phyloP scores from a whole-genome alignment of 2,888 invertebrate species.

The Chironomus riparius region DNA sequence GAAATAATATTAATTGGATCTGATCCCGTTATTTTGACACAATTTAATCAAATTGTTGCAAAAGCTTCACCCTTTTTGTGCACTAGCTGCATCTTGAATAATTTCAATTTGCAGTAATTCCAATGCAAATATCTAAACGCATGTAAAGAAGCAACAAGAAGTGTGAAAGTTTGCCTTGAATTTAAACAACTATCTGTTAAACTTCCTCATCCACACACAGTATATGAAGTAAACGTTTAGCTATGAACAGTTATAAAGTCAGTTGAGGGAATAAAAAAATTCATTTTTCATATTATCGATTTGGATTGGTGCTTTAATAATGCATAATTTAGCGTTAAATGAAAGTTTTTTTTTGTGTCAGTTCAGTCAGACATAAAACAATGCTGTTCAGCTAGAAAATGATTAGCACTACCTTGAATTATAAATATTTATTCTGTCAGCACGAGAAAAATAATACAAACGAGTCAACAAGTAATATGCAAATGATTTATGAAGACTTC shows the following conservation, averaged over 20 bases:
- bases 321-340: background rate
- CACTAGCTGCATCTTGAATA: too few relatives aligned
- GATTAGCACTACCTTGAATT: background rate
- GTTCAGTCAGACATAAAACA: background rate
- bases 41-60: too few relatives aligned
- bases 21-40: too few relatives aligned
- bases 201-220: background rate
- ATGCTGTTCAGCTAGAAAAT: background rate
- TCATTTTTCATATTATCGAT: background rate
- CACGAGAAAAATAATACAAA: background rate
- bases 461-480: background rate
- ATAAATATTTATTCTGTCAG: background rate
- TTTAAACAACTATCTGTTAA: background rate
- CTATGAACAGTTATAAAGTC: too few relatives aligned
- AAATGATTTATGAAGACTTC: too few relatives aligned
- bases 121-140: background rate
- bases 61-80: too few relatives aligned
- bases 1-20: too few relatives aligned
- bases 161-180: slow-evolving; percentile 9
- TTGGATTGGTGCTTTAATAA: background rate
- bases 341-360: background rate
- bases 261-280: background rate
- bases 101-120: background rate
- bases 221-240: background rate
- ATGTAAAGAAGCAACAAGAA: background rate